phyloP scores from a whole-genome alignment of 2,888 invertebrate species.

The Tuta absoluta region DNA sequence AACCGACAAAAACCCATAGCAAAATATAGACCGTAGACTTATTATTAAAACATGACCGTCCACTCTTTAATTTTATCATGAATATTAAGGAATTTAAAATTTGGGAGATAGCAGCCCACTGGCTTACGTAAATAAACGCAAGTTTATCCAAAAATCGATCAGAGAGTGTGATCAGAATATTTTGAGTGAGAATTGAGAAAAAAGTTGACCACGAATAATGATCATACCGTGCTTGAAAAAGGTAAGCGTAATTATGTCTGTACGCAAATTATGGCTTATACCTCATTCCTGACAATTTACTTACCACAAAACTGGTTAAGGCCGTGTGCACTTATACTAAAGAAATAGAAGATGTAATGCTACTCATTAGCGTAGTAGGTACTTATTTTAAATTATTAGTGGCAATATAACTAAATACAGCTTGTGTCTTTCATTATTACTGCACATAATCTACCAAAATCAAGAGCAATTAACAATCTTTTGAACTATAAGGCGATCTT shows the following conservation, averaged over 20 bases:
- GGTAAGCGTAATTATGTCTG: slow-evolving; percentile 38
- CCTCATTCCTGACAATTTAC: slow-evolving; percentile 24
- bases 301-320: slow-evolving; percentile 26
- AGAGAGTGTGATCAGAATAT: slow-evolving; percentile 61
- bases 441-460: neutral
- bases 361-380: slow-evolving; percentile 12
- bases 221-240: slow-evolving; percentile 35
- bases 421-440: neutral
- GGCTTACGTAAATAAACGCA: slow-evolving; percentile 68
- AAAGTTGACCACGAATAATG: slow-evolving; percentile 44
- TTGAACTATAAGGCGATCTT: neutral
- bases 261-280: slow-evolving; percentile 25
- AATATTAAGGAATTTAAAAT: slow-evolving; percentile 67
- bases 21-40: slow-evolving; percentile 24
- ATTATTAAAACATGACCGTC: slow-evolving; percentile 38
- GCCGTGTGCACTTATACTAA: neutral
- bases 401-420: slow-evolving; percentile 11
- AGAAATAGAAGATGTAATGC: slow-evolving; percentile 21
- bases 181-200: slow-evolving; percentile 44
- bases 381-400: slow-evolving; percentile 10
- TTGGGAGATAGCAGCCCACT: slow-evolving; percentile 46
- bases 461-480: neutral
- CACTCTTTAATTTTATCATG: slow-evolving; percentile 36
- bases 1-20: slow-evolving; percentile 29
- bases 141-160: slow-evolving; percentile 64